A percentile compares a stretch with the other conserved stretches of the same genome.
phyloP scores from a whole-genome alignment of 2,888 invertebrate genomes.

The Alloplasta piceator region DNA sequence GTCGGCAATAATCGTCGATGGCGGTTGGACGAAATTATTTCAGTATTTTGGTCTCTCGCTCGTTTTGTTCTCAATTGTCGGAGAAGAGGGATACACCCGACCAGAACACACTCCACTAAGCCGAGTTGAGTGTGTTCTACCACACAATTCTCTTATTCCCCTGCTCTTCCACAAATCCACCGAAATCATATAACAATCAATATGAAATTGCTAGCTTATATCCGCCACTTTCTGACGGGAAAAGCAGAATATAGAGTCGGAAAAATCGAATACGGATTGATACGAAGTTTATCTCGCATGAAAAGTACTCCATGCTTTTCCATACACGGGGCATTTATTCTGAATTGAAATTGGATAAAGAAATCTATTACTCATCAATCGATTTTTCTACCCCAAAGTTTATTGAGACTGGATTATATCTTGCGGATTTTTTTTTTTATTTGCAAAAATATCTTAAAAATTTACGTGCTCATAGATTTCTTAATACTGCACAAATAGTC shows the following conservation, averaged over 20 bases:
- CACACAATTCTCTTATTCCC: conserved; percentile 21
- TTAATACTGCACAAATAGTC: too few species aligned
- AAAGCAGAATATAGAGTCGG: conserved; percentile 9
- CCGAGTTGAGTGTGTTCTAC: neutral
- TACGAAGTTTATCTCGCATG: conserved; percentile 27
- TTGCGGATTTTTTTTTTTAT: too few species aligned
- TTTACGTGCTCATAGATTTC: too few species aligned
- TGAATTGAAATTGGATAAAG: too few species aligned
- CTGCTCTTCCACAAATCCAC: conserved; percentile 64
- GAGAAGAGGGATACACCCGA: conserved; percentile 25
- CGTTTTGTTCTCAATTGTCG: conserved; percentile 30
- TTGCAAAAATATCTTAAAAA: too few species aligned
- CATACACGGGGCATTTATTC: neutral
- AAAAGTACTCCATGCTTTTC: conserved; percentile 19
- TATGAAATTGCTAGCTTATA: conserved; percentile 71
- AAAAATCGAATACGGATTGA: conserved; percentile 22
- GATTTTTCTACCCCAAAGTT: too few species aligned
- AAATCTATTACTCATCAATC: too few species aligned
- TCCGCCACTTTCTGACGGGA: conserved; percentile 58
- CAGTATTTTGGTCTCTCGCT: conserved; percentile 68
- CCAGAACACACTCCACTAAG: conserved; percentile 26
- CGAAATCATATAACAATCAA: conserved; percentile 75
- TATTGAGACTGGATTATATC: too few species aligned
- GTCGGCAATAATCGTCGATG: conserved; percentile 74
- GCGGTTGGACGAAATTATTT: conserved; percentile 73